A percentile compares a stretch with the other conserved stretches of the same genome.
Evolutionary conservation across 2,113 vertebrate genomes (phyloP).

Genomic region (Scatophagus argus): DNA sequence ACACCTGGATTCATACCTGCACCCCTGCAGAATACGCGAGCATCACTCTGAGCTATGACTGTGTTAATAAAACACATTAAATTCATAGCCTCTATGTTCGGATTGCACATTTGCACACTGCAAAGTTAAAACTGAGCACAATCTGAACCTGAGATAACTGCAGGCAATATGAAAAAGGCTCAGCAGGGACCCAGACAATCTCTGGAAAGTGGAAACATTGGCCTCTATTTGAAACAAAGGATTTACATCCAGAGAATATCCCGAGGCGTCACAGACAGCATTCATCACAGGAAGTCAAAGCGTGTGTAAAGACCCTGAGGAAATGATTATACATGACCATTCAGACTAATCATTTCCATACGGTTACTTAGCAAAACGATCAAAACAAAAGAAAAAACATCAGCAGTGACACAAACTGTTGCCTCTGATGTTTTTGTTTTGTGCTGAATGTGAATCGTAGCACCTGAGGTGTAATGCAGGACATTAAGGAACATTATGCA

Average conservation of each 20-base stretch:
- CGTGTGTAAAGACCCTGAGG: conserved; percentile 19
- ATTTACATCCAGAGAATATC: conserved; percentile 49
- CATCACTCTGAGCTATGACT: conserved; percentile 14
- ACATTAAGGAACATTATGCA: conserved; percentile 2
- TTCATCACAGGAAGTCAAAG: conserved; percentile 46
- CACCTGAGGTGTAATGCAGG: background rate
- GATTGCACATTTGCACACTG: conserved; percentile 24
- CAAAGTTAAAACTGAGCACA: conserved; percentile 15
- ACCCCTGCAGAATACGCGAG: conserved; percentile 32
- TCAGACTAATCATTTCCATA: conserved; percentile 44
- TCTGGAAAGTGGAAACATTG: conserved; percentile 48
- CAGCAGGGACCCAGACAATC: conserved; percentile 23
- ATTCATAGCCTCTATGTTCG: conserved; percentile 19
- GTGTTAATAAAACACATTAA: conserved; percentile 56
- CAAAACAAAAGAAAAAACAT: conserved; percentile 17
- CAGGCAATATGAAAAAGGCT: conserved; percentile 25
- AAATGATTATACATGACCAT: conserved; percentile 48
- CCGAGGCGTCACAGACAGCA: conserved; percentile 37
- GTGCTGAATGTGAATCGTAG: background rate
- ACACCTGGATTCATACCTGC: conserved; percentile 33
- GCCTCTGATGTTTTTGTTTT: conserved; percentile 10
- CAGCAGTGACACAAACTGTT: conserved; percentile 14
- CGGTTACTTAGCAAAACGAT: background rate
- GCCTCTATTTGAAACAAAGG: conserved; percentile 54
- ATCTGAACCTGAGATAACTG: conserved; percentile 47